phyloP scores from a whole-genome alignment of 2,113 vertebrate genomes.

The Prunella fulvescens region DNA sequence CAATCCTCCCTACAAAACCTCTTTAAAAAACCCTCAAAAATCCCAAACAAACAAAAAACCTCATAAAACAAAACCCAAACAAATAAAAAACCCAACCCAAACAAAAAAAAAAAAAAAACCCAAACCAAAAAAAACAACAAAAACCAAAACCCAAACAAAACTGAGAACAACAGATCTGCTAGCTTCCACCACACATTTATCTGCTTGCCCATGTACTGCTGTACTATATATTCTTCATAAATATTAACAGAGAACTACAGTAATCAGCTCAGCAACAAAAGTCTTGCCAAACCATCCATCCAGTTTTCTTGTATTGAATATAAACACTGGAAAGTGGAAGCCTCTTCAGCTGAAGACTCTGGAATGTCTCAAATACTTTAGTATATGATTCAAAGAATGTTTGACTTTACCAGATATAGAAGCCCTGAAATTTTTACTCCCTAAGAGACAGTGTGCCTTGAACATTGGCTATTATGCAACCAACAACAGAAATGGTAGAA shows the following conservation, averaged over 20 bases:
- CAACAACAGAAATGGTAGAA: neutral
- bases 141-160: neutral
- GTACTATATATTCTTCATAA: neutral
- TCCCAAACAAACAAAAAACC: neutral
- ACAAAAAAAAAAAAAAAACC: neutral
- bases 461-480: neutral
- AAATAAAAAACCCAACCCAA: neutral
- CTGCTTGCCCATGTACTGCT: neutral
- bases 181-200: neutral
- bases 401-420: neutral
- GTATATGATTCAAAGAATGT: neutral
- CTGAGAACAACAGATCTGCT: neutral
- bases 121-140: neutral
- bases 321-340: neutral
- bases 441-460: neutral
- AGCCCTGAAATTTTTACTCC: neutral
- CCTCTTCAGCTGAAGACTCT: neutral
- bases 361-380: conserved; percentile 32
- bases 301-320: neutral
- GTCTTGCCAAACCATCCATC: neutral
- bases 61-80: neutral
- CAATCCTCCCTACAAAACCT: neutral
- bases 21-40: neutral
- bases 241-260: neutral
- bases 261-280: neutral